phyloP scores from a whole-genome alignment of 2,113 vertebrate species.

The Leptosomus discolor region DNA sequence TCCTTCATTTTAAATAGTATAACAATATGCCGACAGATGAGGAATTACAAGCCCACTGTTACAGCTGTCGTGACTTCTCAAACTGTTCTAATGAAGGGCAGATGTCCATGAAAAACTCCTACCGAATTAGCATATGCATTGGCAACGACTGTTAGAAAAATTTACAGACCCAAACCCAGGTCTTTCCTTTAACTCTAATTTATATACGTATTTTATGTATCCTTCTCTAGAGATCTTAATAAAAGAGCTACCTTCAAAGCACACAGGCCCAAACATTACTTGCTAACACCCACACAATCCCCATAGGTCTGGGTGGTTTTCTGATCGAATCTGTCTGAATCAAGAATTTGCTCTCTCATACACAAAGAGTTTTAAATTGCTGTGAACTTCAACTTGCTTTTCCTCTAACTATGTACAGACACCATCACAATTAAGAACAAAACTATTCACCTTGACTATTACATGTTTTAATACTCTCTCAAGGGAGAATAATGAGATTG shows the following conservation, averaged over 20 bases:
- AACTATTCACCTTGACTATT: slow-evolving; percentile 14
- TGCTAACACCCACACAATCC: background rate
- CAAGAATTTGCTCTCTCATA: background rate
- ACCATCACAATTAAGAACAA: background rate
- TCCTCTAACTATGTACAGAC: background rate
- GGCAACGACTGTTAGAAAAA: background rate
- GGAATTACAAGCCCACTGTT: slow-evolving; percentile 51
- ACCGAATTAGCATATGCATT: background rate
- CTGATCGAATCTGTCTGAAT: background rate
- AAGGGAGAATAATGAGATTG: background rate
- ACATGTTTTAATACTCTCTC: background rate
- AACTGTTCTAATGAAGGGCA: slow-evolving; percentile 34
- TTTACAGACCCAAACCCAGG: background rate
- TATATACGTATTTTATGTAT: background rate
- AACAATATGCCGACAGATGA: slow-evolving; percentile 5
- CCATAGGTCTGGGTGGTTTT: background rate
- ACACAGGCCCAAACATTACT: background rate
- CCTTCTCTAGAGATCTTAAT: background rate
- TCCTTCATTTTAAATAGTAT: slow-evolving; percentile 16
- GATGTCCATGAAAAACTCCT: background rate
- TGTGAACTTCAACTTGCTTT: background rate
- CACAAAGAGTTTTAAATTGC: background rate
- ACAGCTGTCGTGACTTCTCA: slow-evolving; percentile 37
- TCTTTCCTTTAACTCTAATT: background rate
- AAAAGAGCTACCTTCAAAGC: background rate